A percentile compares a stretch with the other conserved stretches of the same genome.
These are phyloP conservation scores for Dolichotis patagonum DNA, from an alignment of 2,113 vertebrate genomes.

Conservation along the genomic window DNA sequence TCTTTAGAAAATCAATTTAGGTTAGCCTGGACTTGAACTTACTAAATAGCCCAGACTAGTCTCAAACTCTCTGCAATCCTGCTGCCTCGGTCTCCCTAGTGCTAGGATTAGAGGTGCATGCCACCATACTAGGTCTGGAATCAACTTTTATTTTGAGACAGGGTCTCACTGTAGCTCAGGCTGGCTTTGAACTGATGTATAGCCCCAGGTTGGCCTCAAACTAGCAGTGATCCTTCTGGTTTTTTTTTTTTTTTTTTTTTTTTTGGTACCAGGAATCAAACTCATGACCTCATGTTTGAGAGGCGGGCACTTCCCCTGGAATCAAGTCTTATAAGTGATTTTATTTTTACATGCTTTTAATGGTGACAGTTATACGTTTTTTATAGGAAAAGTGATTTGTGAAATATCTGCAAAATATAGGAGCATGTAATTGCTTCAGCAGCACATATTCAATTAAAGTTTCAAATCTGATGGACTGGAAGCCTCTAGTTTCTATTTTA, in stretches of 20 bases:
- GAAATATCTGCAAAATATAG: background rate
- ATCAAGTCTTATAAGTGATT: background rate
- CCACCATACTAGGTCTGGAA: background rate
- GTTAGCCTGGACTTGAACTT: background rate
- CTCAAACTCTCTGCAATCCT: background rate
- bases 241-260: too few relatives aligned
- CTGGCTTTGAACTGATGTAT: too few relatives aligned
- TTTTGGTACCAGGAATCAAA: too few relatives aligned
- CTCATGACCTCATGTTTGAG: too few relatives aligned
- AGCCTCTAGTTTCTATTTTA: background rate
- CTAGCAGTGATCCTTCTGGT: too few relatives aligned
- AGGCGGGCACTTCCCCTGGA: too few relatives aligned
- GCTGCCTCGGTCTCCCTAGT: background rate
- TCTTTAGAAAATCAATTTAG: background rate
- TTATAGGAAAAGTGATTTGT: background rate
- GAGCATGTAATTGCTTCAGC: background rate
- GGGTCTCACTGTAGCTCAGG: too few relatives aligned
- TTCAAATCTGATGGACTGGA: background rate
- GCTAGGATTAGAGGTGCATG: background rate
- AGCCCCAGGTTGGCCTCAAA: too few relatives aligned
- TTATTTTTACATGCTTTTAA: background rate
- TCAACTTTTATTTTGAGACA: background rate
- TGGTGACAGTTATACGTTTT: background rate
- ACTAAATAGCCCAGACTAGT: background rate
- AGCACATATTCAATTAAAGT: background rate